A percentile compares a stretch with the other conserved stretches of the same genome.
Conservation (phyloP, 2,113 vertebrate species). For the Halichoeres trimaculatus region DNA sequence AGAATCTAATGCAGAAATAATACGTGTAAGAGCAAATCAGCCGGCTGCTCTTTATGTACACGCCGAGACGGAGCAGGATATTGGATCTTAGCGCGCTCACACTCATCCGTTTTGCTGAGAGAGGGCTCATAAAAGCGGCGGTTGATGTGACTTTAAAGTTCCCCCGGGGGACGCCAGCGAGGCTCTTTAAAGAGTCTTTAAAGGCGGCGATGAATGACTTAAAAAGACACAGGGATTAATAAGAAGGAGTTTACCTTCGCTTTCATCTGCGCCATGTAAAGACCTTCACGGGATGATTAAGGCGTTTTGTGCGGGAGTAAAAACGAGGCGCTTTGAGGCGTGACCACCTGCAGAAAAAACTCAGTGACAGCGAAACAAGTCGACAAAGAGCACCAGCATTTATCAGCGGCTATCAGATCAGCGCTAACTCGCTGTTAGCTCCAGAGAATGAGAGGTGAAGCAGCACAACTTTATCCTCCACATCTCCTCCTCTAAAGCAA, state of each 20-base stretch:
- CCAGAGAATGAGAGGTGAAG: conserved; percentile 74
- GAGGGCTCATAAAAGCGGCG: conserved; percentile 71
- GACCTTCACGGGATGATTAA: conserved; percentile 12
- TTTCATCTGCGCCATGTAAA: conserved; percentile 20
- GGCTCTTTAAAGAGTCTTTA: conserved; percentile 55
- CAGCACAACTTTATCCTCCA: conserved; percentile 67
- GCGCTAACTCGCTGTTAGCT: conserved; percentile 62
- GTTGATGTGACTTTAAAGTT: conserved; percentile 73
- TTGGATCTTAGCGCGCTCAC: conserved; percentile 63
- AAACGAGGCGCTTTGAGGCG: no score
- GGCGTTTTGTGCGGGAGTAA: neutral
- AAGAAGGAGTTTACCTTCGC: conserved; percentile 56
- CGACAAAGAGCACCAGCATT: conserved; percentile 55
- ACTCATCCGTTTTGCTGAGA: conserved; percentile 64
- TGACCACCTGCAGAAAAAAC: no score
- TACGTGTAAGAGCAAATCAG: conserved; percentile 73
- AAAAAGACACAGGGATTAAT: conserved; percentile 50
- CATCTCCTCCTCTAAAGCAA: conserved; percentile 76
- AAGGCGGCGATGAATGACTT: conserved; percentile 30
- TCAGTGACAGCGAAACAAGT: conserved; percentile 52
- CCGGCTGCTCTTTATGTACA: conserved; percentile 55
- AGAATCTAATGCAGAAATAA: conserved; percentile 75
- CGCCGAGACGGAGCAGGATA: conserved; percentile 62
- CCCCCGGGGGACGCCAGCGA: conserved; percentile 38
- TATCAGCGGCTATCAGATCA: conserved; percentile 77